A percentile compares a stretch with the other conserved stretches of the same genome.
Evolutionary conservation across 2,888 invertebrate genomes (phyloP).

Genomic region (Leptinotarsa haldemani): DNA sequence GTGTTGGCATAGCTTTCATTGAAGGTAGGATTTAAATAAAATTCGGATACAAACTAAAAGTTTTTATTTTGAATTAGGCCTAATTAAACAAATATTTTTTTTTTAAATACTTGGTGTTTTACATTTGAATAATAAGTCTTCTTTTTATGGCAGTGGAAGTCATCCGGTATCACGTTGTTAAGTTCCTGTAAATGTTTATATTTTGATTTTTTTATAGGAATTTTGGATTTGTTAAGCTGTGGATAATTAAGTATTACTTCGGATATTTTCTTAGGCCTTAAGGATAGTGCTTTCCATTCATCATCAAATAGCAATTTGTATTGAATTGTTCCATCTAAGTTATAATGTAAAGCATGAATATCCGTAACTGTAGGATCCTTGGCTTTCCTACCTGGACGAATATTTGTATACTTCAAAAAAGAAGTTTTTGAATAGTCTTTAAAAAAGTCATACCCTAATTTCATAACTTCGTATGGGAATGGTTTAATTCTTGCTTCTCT

Average conservation of each 20-base stretch:
- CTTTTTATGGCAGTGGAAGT: too few species aligned
- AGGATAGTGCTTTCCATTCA: conserved; percentile 21
- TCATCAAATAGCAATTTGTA: conserved; percentile 23
- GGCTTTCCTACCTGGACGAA: conserved; percentile 13
- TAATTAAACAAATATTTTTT: neutral
- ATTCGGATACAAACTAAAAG: neutral
- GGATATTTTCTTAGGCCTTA: conserved; percentile 20
- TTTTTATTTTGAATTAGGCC: neutral
- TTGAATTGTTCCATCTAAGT: conserved; percentile 13
- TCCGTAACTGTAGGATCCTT: conserved; percentile 23
- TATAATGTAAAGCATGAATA: conserved; percentile 16
- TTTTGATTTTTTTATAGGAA: neutral
- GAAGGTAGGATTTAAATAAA: neutral
- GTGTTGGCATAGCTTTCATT: neutral
- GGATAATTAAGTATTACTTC: conserved; percentile 5
- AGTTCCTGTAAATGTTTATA: too few species aligned
- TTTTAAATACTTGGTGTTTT: neutral
- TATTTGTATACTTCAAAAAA: conserved; percentile 9
- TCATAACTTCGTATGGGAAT: conserved; percentile 15
- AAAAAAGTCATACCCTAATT: conserved; percentile 22
- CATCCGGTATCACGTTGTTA: too few species aligned
- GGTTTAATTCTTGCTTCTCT: conserved; percentile 21
- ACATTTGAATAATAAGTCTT: too few species aligned
- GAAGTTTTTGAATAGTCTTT: conserved; percentile 10
- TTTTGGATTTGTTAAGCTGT: neutral